Base-by-base conservation (phyloP, 2,888 invertebrate genomes). In the Dicyrtoma fusca region DNA sequence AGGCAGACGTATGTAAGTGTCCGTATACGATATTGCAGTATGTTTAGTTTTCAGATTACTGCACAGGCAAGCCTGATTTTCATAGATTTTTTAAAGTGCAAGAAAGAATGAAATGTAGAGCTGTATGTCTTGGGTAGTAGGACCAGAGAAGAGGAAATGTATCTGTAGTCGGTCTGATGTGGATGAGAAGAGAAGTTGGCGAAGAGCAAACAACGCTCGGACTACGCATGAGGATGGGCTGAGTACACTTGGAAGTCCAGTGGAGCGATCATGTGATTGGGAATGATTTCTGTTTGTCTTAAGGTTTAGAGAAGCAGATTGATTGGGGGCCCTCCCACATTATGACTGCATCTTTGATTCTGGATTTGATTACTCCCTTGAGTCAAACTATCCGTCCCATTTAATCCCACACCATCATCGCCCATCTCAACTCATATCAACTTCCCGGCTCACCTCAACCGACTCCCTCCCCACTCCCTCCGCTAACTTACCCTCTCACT, bases 281-380 rank as follows among this genome's bases (percentile, higher is more conserved):
- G 25, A 51, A 65, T 51, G 44, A 61, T 66, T 66, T 51, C 53
- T 66, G 53, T 66, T 66, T 66, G 66, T 66, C 53, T 53, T 53
- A 17, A 14, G 66, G 19, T 66, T 66, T 66, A 66, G 34, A 44
- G 42, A 6, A 14, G 3, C 3, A 44, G 44, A 17, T 53, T 14
- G 19, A 55, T 14, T 45, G 51, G 26, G 19, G n/a, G 25, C 25
- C 57, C 57, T 57, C 57, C 57, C 57, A 42, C 42, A 34, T 44
- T 61, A 61, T 61, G 44, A 44, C 17, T 61, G 42, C n/a, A 49
- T 17, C 19, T 21, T 49, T 25, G 49, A 64, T 49, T 64, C 51
- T 53, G 17, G 17, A 17, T 19, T 21, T 66, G 66, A 66, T 66
- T 66, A 66, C 53, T 66, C 66, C 66, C 66, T n/a, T 19, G 66